Evolutionary conservation across 1,140 invertebrate species (phyloP).

Genomic region (Lamellibrachia luymesi): DNA sequence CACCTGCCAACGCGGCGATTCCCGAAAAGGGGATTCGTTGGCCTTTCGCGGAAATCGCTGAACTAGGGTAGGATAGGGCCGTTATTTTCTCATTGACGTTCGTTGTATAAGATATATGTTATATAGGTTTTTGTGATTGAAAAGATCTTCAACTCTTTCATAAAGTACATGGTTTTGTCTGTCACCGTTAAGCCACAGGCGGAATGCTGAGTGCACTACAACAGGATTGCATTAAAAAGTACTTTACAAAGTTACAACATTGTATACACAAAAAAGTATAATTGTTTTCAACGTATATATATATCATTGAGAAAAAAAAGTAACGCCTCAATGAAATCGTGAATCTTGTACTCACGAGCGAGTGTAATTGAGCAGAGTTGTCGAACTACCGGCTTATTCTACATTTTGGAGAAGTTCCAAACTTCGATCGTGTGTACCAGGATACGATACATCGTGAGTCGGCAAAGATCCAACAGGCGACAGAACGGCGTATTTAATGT

Average conservation of each 20-base stretch:
- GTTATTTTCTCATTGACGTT: not conserved
- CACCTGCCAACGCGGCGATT: not conserved
- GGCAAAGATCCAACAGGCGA: not conserved
- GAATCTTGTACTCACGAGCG: not conserved
- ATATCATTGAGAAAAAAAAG: too few species aligned
- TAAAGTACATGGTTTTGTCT: not conserved
- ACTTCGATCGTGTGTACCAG: not conserved
- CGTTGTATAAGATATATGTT: not conserved
- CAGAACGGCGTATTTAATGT: not conserved
- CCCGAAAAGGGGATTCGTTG: not conserved
- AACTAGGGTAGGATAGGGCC: not conserved
- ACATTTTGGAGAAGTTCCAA: not conserved
- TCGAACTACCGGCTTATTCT: not conserved
- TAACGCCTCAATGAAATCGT: not conserved
- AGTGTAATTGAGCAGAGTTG: not conserved
- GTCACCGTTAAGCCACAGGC: not conserved
- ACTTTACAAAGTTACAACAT: not conserved
- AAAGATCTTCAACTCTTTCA: not conserved
- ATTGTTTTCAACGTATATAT: too few species aligned
- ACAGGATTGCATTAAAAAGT: not conserved
- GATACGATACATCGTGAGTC: not conserved
- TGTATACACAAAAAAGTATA: too few species aligned
- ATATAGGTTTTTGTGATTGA: not conserved
- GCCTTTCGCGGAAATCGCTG: not conserved
- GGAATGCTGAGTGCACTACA: too few species aligned